Conservation (phyloP, 2,888 invertebrate species). For the Latrodectus elegans region DNA sequence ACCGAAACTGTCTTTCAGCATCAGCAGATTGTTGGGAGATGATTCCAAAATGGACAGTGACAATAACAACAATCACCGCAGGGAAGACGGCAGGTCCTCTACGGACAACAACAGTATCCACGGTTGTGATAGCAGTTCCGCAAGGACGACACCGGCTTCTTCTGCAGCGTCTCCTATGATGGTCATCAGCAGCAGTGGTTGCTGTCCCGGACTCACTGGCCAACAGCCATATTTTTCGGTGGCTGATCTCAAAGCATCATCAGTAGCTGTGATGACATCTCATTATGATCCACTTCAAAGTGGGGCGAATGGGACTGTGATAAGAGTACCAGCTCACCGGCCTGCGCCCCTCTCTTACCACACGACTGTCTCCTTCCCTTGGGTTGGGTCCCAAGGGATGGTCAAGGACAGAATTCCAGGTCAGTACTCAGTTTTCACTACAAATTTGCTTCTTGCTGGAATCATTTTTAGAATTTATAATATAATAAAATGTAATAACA, state of each 20-base stretch:
- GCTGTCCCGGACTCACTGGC: constrained; percentile 13
- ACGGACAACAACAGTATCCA: constrained; percentile 36
- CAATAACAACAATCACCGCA: constrained; percentile 26
- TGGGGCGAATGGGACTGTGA: constrained; percentile 72
- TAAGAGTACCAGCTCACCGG: constrained; percentile 79
- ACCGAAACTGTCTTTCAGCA: constrained; percentile 82
- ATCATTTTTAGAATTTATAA: too few species aligned
- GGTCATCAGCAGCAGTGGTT: constrained; percentile 11
- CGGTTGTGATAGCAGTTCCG: constrained; percentile 30
- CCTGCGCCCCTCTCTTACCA: constrained; percentile 77
- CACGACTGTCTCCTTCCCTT: constrained; percentile 66
- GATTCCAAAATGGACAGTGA: constrained; percentile 36
- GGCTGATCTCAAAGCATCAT: constrained; percentile 36
- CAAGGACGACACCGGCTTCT: constrained; percentile 46
- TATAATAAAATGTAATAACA: too few species aligned
- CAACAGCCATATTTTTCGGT: constrained; percentile 37
- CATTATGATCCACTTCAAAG: constrained; percentile 65
- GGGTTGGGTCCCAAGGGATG: constrained; percentile 76
- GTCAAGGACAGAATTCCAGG: constrained; percentile 89
- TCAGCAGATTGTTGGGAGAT: constrained; percentile 82
- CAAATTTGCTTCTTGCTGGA: too few species aligned
- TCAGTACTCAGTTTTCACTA: constrained; percentile 76
- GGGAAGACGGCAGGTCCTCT: constrained; percentile 39
- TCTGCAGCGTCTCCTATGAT: constrained; percentile 17
- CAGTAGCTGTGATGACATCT: constrained; percentile 36